Conservation (phyloP, 2,888 invertebrate genomes). For the Drosophila gaucha region DNA sequence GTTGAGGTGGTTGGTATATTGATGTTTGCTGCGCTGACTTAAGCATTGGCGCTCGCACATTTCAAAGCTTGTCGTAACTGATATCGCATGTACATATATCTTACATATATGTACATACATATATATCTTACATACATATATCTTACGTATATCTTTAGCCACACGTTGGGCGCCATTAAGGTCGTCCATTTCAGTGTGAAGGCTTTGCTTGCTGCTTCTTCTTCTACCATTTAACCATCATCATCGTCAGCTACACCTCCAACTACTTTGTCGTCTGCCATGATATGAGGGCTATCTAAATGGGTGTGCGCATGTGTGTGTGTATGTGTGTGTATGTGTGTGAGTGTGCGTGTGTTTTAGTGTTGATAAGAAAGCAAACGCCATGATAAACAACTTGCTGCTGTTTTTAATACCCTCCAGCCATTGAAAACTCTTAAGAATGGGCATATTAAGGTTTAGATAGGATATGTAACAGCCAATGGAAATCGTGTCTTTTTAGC, state of each 20-base stretch:
- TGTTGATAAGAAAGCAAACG: slow-evolving; percentile 61
- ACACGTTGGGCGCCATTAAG: slow-evolving; percentile 30
- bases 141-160: slow-evolving; percentile 2
- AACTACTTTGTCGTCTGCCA: slow-evolving; percentile 41
- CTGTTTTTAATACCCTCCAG: slow-evolving; percentile 28
- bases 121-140: too few species aligned
- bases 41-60: slow-evolving; percentile 38
- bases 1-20: slow-evolving; percentile 46
- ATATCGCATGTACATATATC: slow-evolving; percentile 33
- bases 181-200: slow-evolving; percentile 19
- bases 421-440: not conserved
- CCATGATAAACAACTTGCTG: slow-evolving; percentile 51
- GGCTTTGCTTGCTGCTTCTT: slow-evolving; percentile 13
- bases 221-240: slow-evolving; percentile 36
- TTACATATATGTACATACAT: not conserved
- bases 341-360: slow-evolving; percentile 39
- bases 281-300: slow-evolving; percentile 51
- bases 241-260: slow-evolving; percentile 42
- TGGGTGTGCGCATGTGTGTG: slow-evolving; percentile 19
- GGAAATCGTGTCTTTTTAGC: too few species aligned
- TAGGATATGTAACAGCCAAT: not conserved
- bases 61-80: slow-evolving; percentile 55
- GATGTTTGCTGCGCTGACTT: slow-evolving; percentile 57
- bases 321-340: slow-evolving; percentile 15
- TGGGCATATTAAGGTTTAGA: not conserved